These are phyloP conservation scores for Phortica magna DNA, from an alignment of 2,888 invertebrate genomes.

Conservation along the genomic window DNA sequence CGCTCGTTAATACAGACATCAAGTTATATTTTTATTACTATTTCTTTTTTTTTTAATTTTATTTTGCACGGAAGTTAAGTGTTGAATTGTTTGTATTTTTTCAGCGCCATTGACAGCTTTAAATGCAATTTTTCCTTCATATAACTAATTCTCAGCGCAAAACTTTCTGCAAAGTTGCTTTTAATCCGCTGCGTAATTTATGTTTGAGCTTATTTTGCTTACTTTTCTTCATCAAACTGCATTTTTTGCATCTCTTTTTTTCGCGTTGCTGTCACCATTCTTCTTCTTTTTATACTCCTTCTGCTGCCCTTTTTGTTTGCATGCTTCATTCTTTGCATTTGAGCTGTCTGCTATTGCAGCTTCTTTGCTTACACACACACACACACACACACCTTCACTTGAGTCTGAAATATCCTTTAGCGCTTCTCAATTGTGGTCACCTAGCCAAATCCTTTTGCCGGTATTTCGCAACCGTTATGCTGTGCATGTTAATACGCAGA, in stretches of 20 bases:
- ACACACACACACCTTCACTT: neutral
- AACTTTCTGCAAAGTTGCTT: slow-evolving; percentile 11
- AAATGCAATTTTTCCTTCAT: neutral
- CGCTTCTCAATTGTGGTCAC: slow-evolving; percentile 30
- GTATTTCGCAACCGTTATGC: neutral
- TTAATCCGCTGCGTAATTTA: slow-evolving; percentile 28
- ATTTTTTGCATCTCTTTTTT: neutral
- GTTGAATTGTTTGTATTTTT: neutral
- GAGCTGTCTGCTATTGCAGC: slow-evolving; percentile 3
- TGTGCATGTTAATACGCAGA: slow-evolving; percentile 1
- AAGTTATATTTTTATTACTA: slow-evolving; percentile 24
- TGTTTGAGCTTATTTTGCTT: slow-evolving; percentile 19
- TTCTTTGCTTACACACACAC: neutral
- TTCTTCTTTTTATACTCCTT: neutral
- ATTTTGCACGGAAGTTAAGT: neutral
- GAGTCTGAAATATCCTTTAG: slow-evolving; percentile 12
- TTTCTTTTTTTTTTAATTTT: no score
- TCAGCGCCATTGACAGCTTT: neutral
- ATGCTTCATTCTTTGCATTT: neutral
- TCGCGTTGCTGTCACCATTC: neutral
- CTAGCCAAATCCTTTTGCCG: slow-evolving; percentile 16
- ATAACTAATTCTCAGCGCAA: neutral
- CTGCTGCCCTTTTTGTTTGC: slow-evolving; percentile 3
- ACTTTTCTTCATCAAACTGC: neutral
- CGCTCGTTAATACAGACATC: slow-evolving; percentile 68